Evolutionary conservation across 2,797 vertebrate species (phyloP).

Genomic region (Micropoecilia bifurca): DNA sequence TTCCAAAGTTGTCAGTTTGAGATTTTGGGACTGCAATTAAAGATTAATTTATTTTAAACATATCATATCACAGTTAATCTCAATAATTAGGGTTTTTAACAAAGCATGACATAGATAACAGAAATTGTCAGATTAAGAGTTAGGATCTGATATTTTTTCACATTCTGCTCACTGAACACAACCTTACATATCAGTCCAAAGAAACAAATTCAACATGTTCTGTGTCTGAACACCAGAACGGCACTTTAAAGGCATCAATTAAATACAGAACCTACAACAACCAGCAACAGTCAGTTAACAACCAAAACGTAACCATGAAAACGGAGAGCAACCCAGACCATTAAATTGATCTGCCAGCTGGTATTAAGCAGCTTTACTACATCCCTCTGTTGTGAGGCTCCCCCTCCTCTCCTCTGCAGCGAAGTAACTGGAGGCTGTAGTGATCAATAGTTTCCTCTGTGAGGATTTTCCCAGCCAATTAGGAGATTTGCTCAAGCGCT

Average conservation of each 20-base stretch:
- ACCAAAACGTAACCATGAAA: constrained; percentile 45
- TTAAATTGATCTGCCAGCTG: constrained; percentile 60
- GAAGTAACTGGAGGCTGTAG: constrained; percentile 72
- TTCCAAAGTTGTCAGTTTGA: neutral
- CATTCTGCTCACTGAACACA: neutral
- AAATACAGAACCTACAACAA: constrained; percentile 8
- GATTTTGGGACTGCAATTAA: neutral
- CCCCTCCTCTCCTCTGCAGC: constrained; percentile 7
- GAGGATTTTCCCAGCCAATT: constrained; percentile 84
- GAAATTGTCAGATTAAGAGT: neutral
- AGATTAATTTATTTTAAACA: neutral
- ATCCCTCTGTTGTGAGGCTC: constrained; percentile 54
- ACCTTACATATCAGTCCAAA: constrained; percentile 9
- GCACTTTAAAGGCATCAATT: constrained; percentile 24
- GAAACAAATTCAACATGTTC: neutral
- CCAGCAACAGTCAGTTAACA: constrained; percentile 33
- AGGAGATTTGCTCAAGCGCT: constrained; percentile 78
- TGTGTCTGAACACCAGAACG: neutral
- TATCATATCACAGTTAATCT: neutral
- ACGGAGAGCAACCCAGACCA: constrained; percentile 43
- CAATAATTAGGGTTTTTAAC: neutral
- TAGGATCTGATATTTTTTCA: neutral
- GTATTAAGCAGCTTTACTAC: constrained; percentile 75
- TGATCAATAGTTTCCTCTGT: constrained; percentile 79
- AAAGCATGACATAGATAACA: neutral